A percentile compares a stretch with the other conserved stretches of the same genome.
Conservation (phyloP, 2,797 vertebrate species). For the Gymnocypris eckloni region DNA sequence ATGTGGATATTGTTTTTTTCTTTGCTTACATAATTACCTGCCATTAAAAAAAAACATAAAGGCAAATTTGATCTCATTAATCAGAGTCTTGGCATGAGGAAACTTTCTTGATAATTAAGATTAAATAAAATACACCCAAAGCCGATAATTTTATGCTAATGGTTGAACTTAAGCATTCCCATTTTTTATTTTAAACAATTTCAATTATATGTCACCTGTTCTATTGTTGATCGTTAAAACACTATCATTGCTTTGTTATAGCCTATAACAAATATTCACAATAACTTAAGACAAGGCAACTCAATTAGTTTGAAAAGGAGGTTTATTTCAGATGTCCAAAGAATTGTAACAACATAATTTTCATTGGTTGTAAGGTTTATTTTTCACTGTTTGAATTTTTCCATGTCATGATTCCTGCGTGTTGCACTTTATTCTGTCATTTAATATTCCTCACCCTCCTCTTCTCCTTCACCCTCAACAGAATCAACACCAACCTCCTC, state of each 20-base stretch:
- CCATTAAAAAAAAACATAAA: background rate
- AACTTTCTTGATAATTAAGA: background rate
- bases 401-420: slow-evolving; percentile 51
- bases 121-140: background rate
- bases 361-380: background rate
- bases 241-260: background rate
- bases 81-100: background rate
- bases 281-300: slow-evolving; percentile 12
- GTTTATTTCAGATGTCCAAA: slow-evolving; percentile 37
- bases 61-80: background rate
- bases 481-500: slow-evolving; percentile 77
- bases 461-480: slow-evolving; percentile 75
- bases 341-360: slow-evolving; percentile 6
- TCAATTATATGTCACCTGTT: background rate
- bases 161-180: background rate
- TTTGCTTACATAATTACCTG: background rate
- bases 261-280: background rate
- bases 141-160: background rate
- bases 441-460: slow-evolving; percentile 75
- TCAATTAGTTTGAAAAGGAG: slow-evolving; percentile 2
- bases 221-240: background rate
- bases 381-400: background rate
- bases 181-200: background rate
- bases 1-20: background rate
- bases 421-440: slow-evolving; percentile 38